Evolutionary conservation across 2,797 vertebrate species (phyloP).

Genomic region (Menidia menidia): DNA sequence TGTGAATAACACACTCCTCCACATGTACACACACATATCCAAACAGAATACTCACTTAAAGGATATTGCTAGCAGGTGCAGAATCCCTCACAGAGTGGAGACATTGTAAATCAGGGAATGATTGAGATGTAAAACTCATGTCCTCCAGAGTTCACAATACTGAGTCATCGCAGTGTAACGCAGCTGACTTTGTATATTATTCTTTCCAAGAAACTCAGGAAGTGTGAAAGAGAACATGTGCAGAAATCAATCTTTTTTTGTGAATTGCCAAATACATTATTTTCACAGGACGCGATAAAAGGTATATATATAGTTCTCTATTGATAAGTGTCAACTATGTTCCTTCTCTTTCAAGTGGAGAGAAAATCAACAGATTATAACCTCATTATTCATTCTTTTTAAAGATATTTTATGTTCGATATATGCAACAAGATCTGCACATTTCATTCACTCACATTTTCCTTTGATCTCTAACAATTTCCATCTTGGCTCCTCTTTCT

Average conservation of each 20-base stretch:
- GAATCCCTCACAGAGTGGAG: slow-evolving; percentile 56
- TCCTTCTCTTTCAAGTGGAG: too few relatives aligned
- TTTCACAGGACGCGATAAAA: too few relatives aligned
- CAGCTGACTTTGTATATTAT: slow-evolving; percentile 57
- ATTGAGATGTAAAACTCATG: slow-evolving; percentile 76
- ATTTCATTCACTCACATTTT: not conserved
- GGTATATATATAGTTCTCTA: too few relatives aligned
- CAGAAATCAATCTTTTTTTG: slow-evolving; percentile 10
- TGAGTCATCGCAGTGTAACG: slow-evolving; percentile 53
- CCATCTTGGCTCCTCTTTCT: slow-evolving; percentile 7
- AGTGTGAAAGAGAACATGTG: slow-evolving; percentile 41
- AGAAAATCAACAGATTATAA: not conserved
- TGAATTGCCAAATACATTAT: too few relatives aligned
- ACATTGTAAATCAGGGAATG: slow-evolving; percentile 65
- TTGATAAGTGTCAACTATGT: too few relatives aligned
- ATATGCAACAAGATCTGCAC: too few relatives aligned
- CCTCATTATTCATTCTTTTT: not conserved
- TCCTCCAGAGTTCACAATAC: slow-evolving; percentile 59
- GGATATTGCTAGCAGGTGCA: slow-evolving; percentile 73
- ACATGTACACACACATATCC: slow-evolving; percentile 13
- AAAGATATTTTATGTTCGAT: not conserved
- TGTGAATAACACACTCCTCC: slow-evolving; percentile 35
- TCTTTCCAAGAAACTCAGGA: slow-evolving; percentile 54
- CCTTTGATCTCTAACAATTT: slow-evolving; percentile 10
- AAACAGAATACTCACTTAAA: slow-evolving; percentile 42